Percentiles rank a stretch among this genome's conserved stretches.
Conservation (phyloP, 2,797 vertebrate species). For the Prunella strophiata region DNA sequence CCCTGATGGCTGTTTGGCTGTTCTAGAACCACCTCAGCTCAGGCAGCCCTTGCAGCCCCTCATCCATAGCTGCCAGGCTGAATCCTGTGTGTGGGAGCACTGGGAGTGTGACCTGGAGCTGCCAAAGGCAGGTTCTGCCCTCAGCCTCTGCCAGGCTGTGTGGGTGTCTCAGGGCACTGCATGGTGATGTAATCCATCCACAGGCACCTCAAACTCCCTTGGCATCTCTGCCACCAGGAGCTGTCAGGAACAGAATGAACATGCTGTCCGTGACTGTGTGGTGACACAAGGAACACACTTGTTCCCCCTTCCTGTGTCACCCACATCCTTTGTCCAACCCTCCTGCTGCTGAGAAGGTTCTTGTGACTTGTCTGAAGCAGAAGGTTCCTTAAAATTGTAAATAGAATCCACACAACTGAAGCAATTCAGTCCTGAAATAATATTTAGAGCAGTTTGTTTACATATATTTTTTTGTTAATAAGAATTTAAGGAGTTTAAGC, state of each 20-base stretch:
- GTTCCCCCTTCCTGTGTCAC: not conserved
- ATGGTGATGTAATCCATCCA: not conserved
- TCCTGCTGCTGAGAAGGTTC: not conserved
- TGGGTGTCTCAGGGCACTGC: not conserved
- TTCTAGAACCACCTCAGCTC: not conserved
- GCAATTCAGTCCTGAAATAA: not conserved
- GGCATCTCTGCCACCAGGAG: not conserved
- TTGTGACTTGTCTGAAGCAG: not conserved
- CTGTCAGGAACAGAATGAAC: not conserved
- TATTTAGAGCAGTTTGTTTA: not conserved
- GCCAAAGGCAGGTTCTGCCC: not conserved
- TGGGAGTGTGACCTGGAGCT: not conserved
- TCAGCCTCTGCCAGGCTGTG: not conserved
- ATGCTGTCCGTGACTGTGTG: rapidly evolving
- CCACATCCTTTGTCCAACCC: not conserved
- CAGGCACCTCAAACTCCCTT: not conserved
- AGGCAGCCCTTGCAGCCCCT: not conserved
- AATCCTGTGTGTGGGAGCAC: rapidly evolving
- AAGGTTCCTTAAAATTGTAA: not conserved
- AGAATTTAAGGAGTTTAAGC: conserved; percentile 27
- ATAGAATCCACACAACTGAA: not conserved
- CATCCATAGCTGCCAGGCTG: not conserved
- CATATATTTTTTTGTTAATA: not conserved
- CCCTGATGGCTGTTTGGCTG: not conserved
- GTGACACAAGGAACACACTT: not conserved